These are phyloP conservation scores for Lepus europaeus DNA, from an alignment of 2,113 vertebrate species.

Conservation along the genomic window DNA sequence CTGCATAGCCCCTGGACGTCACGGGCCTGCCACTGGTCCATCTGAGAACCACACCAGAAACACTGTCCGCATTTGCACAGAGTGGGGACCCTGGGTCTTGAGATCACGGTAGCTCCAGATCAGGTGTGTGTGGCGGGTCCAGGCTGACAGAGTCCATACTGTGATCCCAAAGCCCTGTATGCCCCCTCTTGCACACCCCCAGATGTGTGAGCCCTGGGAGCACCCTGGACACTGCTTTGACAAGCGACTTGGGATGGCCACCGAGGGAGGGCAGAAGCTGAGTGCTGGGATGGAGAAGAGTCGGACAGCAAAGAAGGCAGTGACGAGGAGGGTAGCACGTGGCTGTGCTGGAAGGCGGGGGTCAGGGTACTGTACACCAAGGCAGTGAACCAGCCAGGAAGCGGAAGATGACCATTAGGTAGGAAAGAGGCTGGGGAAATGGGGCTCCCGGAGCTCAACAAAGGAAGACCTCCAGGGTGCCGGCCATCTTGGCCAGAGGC, in stretches of 20 bases:
- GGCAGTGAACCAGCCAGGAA: background rate
- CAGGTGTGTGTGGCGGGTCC: accelerated
- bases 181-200: background rate
- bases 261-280: background rate
- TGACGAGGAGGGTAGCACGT: accelerated
- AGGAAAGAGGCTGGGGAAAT: background rate
- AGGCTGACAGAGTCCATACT: background rate
- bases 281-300: background rate
- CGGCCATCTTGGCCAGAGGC: background rate
- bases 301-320: background rate
- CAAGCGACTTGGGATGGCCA: background rate
- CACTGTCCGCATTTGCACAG: background rate
- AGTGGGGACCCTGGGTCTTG: background rate
- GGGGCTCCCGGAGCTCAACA: background rate
- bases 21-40: accelerated
- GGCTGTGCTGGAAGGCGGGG: background rate
- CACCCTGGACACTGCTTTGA: background rate
- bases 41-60: accelerated
- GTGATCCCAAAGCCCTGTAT: background rate
- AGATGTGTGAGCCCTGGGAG: background rate
- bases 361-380: background rate
- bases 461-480: background rate
- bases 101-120: background rate
- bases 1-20: accelerated
- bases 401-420: background rate